Evolutionary conservation across 2,113 vertebrate species (phyloP).

Genomic region (Macrotus californicus): DNA sequence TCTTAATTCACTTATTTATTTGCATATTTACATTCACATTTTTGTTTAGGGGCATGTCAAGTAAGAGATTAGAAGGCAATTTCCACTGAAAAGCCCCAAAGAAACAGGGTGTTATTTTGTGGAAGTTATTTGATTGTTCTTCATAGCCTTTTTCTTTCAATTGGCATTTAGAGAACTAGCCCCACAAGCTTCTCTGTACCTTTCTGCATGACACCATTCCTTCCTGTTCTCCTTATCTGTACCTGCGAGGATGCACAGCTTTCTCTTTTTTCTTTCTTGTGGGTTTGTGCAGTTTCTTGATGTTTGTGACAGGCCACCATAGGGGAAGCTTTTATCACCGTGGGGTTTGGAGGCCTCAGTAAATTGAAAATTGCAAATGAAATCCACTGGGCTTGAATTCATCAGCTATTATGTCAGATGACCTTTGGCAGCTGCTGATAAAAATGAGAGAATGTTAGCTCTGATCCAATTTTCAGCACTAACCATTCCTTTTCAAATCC

Average conservation of each 20-base stretch:
- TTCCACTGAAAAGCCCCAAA: conserved; percentile 70
- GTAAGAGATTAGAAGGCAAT: conserved; percentile 78
- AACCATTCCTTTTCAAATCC: conserved; percentile 95
- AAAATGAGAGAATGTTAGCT: conserved; percentile 96
- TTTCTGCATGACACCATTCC: conserved; percentile 80
- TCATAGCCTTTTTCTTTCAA: conserved; percentile 84
- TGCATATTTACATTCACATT: conserved; percentile 61
- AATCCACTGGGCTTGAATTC: conserved; percentile 96
- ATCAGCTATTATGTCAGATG: conserved; percentile 98
- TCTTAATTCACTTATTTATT: conserved; percentile 55
- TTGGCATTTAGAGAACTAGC: conserved; percentile 86
- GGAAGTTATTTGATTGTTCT: conserved; percentile 82
- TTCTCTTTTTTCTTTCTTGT: conserved; percentile 87
- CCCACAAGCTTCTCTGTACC: conserved; percentile 83
- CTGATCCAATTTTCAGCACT: conserved; percentile 97
- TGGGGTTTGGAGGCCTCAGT: conserved; percentile 92
- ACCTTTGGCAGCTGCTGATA: conserved; percentile 97
- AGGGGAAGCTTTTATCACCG: conserved; percentile 94
- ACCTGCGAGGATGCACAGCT: conserved; percentile 85
- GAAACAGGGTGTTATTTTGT: conserved; percentile 73
- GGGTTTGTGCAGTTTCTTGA: conserved; percentile 91
- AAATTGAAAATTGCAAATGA: conserved; percentile 99
- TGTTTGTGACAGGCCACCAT: conserved; percentile 96
- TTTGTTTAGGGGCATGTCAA: conserved; percentile 77
- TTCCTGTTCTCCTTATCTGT: conserved; percentile 89